Evolutionary conservation across 2,797 vertebrate species (phyloP).

Genomic region (Lutra lutra): DNA sequence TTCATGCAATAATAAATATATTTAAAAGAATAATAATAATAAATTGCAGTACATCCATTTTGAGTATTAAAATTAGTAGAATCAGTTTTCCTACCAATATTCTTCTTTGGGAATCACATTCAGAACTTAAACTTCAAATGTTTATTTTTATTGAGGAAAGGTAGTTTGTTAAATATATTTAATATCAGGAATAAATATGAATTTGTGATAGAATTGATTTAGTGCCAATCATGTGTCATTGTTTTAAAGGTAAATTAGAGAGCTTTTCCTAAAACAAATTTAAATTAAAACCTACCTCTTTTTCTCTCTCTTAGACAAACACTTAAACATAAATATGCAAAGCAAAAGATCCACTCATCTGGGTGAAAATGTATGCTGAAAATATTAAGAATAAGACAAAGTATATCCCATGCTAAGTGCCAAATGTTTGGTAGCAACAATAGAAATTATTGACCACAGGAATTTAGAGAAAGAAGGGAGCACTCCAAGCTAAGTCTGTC

Average conservation of each 20-base stretch:
- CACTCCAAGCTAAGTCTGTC: neutral
- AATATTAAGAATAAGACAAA: constrained; percentile 25
- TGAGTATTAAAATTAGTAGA: constrained; percentile 60
- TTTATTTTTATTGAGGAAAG: constrained; percentile 66
- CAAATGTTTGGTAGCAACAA: constrained; percentile 14
- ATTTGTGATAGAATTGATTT: constrained; percentile 53
- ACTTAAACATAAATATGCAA: constrained; percentile 50
- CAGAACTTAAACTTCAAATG: constrained; percentile 61
- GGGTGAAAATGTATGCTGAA: constrained; percentile 14
- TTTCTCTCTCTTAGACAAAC: constrained; percentile 37
- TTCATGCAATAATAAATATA: constrained; percentile 61
- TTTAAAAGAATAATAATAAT: constrained; percentile 51
- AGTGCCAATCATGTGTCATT: constrained; percentile 68
- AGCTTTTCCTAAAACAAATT: constrained; percentile 57
- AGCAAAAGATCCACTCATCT: constrained; percentile 5
- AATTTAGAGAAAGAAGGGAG: neutral
- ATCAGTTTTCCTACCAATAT: constrained; percentile 47
- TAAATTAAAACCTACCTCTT: constrained; percentile 38
- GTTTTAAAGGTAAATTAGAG: constrained; percentile 66
- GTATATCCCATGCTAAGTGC: neutral
- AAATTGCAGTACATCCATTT: constrained; percentile 41
- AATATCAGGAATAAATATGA: constrained; percentile 66
- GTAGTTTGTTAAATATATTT: constrained; percentile 57
- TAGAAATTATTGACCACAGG: neutral
- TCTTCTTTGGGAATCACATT: constrained; percentile 30